These are phyloP conservation scores for Ashinkailepas kermadecensis DNA, from an alignment of 2,888 invertebrate genomes.

Conservation along the genomic window DNA sequence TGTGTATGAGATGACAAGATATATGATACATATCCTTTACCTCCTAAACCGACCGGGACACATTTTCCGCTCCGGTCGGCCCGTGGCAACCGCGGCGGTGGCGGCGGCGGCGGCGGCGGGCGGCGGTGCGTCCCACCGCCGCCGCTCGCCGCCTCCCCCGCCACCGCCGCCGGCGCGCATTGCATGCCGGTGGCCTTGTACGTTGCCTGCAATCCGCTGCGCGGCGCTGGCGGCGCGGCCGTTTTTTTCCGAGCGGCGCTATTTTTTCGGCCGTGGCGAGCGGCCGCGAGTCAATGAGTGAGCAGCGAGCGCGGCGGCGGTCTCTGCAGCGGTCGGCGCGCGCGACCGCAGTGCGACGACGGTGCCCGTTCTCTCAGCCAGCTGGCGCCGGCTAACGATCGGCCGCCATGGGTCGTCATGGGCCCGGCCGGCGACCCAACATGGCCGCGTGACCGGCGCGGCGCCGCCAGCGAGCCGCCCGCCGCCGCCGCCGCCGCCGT, in stretches of 20 bases:
- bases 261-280: background rate
- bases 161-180: slow-evolving; percentile 4
- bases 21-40: too few relatives aligned
- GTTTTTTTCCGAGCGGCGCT: background rate
- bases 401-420: background rate
- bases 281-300: background rate
- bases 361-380: background rate
- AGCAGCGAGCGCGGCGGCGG: background rate
- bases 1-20: too few relatives aligned
- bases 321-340: background rate
- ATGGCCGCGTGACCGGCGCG: background rate
- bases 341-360: background rate
- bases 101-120: background rate
- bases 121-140: background rate
- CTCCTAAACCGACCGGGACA: too few relatives aligned
- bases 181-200: slow-evolving; percentile 19
- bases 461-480: background rate
- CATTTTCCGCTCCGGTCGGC: background rate
- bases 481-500: background rate
- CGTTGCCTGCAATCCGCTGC: slow-evolving; percentile 5
- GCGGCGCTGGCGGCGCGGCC: background rate
- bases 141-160: background rate
- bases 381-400: background rate
- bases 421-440: background rate
- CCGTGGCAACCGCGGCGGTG: background rate